Evolutionary conservation across 2,888 invertebrate species (phyloP).

Genomic region (Nasonia oneida): DNA sequence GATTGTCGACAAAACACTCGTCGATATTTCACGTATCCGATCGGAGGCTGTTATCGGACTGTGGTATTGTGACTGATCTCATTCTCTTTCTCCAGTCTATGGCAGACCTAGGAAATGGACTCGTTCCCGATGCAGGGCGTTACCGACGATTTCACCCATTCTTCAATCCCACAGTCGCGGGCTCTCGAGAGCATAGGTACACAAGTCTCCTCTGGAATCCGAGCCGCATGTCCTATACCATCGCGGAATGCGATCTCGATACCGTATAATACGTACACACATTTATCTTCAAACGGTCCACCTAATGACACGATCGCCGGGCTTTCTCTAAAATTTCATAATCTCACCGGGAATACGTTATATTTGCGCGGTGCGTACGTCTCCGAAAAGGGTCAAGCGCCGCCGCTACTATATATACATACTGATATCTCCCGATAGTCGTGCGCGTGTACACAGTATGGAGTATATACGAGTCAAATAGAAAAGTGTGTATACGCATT

Average conservation of each 20-base stretch:
- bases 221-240: not conserved
- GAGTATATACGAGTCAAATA: not conserved
- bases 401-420: not conserved
- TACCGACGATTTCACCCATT: conserved; percentile 14
- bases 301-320: not conserved
- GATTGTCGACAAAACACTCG: not conserved
- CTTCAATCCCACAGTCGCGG: not conserved
- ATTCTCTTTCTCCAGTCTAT: not conserved
- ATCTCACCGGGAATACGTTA: not conserved
- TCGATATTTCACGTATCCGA: not conserved
- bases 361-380: not conserved
- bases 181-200: not conserved
- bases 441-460: too few relatives aligned
- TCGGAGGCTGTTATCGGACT: not conserved
- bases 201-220: not conserved
- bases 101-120: not conserved
- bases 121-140: not conserved
- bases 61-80: not conserved
- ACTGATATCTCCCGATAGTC: not conserved
- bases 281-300: not conserved
- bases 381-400: conserved; percentile 4
- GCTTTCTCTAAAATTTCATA: not conserved
- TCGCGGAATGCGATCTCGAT: conserved; percentile 7
- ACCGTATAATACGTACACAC: not conserved
- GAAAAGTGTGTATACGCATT: not conserved